Conservation (phyloP, 2,797 vertebrate species). For the Cyclura pinguis region DNA sequence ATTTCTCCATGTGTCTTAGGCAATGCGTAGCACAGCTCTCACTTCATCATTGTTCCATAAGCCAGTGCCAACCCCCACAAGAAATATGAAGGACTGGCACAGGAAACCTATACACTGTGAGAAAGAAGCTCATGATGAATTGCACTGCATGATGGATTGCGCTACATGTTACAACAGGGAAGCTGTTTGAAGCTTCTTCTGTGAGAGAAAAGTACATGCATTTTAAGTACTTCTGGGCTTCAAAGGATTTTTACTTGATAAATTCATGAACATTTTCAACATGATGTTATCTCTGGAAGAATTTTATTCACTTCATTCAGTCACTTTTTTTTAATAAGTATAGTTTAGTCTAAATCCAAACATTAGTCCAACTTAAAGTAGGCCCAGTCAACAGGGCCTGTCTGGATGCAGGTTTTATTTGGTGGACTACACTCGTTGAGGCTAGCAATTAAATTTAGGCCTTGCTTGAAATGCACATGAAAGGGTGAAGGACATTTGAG, state of each 20-base stretch:
- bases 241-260: background rate
- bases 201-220: background rate
- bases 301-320: background rate
- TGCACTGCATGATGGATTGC: background rate
- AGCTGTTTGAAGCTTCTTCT: background rate
- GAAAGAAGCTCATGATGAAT: background rate
- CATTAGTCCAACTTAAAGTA: no score
- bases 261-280: background rate
- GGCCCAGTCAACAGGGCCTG: no score
- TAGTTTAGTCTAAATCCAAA: no score
- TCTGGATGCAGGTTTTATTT: no score
- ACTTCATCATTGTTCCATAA: background rate
- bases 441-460: no score
- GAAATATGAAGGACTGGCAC: background rate
- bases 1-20: background rate
- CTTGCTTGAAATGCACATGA: background rate
- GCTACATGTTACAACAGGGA: background rate
- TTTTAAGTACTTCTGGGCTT: background rate
- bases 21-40: background rate
- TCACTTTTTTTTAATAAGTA: no score
- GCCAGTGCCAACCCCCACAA: background rate
- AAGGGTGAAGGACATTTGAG: background rate
- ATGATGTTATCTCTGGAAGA: background rate
- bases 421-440: no score
- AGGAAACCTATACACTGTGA: background rate